A percentile compares a stretch with the other conserved stretches of the same genome.
Conservation (phyloP, 2,888 invertebrate species). For the Argynnis bischoffii region DNA sequence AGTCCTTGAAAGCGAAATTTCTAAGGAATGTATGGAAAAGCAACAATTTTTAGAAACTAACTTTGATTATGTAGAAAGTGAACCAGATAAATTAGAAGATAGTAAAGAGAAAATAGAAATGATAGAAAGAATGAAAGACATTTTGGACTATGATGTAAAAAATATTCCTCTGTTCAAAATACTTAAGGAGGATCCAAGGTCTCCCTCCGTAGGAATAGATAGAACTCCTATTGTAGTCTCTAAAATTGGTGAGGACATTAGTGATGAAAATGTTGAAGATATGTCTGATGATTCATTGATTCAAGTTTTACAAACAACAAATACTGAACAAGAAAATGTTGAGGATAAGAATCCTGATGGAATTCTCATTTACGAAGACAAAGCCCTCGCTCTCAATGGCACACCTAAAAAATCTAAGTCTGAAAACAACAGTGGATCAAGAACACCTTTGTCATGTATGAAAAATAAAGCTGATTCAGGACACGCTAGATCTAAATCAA, state of each 20-base stretch:
- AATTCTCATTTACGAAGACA: slow-evolving; percentile 83
- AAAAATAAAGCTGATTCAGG: slow-evolving; percentile 69
- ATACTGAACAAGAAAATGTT: slow-evolving; percentile 57
- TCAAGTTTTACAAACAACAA: slow-evolving; percentile 68
- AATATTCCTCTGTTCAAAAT: slow-evolving; percentile 57
- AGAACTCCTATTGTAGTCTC: slow-evolving; percentile 75
- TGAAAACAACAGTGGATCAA: slow-evolving; percentile 58
- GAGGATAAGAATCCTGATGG: slow-evolving; percentile 69
- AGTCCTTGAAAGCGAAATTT: slow-evolving; percentile 63
- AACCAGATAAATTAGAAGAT: slow-evolving; percentile 54
- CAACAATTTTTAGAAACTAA: slow-evolving; percentile 82
- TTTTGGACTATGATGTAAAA: slow-evolving; percentile 36
- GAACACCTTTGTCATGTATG: slow-evolving; percentile 78
- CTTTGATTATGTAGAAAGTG: slow-evolving; percentile 80
- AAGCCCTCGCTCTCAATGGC: slow-evolving; percentile 52
- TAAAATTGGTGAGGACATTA: slow-evolving; percentile 51
- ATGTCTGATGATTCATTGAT: slow-evolving; percentile 76
- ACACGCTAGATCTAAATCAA: slow-evolving; percentile 72
- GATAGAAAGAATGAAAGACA: slow-evolving; percentile 12
- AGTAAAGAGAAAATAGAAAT: slow-evolving; percentile 46
- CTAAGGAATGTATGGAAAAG: slow-evolving; percentile 57
- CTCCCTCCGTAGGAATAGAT: slow-evolving; percentile 74
- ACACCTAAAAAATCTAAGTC: slow-evolving; percentile 69
- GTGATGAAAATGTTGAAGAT: slow-evolving; percentile 67
- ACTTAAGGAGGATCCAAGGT: slow-evolving; percentile 71